Conservation (phyloP, 2,888 invertebrate species). For the Nomada goodeniana region DNA sequence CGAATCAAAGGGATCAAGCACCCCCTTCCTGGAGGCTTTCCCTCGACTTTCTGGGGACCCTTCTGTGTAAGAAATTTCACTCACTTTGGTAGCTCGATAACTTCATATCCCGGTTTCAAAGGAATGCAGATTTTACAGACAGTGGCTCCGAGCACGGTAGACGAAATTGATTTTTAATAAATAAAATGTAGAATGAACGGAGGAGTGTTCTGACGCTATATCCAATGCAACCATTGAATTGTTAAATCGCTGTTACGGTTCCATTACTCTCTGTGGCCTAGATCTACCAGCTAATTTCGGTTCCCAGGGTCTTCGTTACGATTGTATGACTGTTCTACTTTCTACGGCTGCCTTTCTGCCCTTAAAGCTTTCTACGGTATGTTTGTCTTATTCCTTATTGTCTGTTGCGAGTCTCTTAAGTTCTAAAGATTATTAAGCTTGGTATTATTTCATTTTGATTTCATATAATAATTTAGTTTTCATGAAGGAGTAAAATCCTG, state of each 20-base stretch:
- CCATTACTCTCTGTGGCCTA: too few species aligned
- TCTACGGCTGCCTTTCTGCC: neutral
- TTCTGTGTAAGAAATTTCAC: neutral
- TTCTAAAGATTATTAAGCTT: too few species aligned
- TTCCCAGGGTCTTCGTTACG: neutral
- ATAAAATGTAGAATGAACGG: neutral
- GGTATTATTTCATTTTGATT: too few species aligned
- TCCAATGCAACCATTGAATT: neutral
- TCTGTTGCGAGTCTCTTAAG: too few species aligned
- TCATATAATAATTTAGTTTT: too few species aligned
- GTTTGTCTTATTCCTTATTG: neutral
- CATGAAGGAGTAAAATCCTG: too few species aligned
- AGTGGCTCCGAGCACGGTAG: neutral
- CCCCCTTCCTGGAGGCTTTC: neutral
- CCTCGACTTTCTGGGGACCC: neutral
- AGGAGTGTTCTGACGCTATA: neutral
- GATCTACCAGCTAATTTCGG: neutral
- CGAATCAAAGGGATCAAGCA: neutral
- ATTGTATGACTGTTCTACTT: conserved; percentile 10
- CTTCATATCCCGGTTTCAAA: neutral
- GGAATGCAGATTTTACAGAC: neutral
- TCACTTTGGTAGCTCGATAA: neutral
- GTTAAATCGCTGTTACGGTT: too few species aligned
- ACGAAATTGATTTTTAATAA: neutral
- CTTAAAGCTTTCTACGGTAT: neutral